Evolutionary conservation across 2,797 vertebrate species (phyloP).

Genomic region (Gorsachius magnificus): DNA sequence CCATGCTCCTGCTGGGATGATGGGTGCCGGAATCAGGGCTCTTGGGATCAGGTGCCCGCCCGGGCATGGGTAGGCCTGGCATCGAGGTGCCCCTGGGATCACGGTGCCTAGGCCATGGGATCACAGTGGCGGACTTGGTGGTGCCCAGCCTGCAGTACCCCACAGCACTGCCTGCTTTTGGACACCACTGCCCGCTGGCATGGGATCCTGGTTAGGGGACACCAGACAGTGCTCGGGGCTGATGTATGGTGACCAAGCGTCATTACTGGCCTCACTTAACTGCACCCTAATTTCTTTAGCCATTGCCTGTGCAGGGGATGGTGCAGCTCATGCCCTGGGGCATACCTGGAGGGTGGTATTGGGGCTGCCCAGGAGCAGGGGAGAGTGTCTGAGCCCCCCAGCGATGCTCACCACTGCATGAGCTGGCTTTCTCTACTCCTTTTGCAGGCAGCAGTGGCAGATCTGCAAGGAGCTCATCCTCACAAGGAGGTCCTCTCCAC

Average conservation of each 20-base stretch:
- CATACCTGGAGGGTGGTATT: no score
- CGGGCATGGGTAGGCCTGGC: neutral
- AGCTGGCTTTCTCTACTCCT: neutral
- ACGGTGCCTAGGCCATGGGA: neutral
- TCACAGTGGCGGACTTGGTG: rapidly evolving
- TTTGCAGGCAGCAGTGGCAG: neutral
- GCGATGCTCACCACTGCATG: rapidly evolving
- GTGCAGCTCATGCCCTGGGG: rapidly evolving
- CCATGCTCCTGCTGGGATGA: neutral
- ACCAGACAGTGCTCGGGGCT: neutral
- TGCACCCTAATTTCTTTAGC: neutral
- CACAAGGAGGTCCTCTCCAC: neutral
- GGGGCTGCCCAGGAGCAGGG: neutral
- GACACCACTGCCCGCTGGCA: neutral
- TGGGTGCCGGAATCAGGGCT: neutral
- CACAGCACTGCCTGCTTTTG: no score
- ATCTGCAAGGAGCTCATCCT: neutral
- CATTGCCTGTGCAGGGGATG: rapidly evolving
- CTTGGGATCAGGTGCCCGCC: neutral
- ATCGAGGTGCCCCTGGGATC: neutral
- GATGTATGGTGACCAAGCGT: neutral
- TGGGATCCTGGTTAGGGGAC: no score
- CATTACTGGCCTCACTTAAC: neutral
- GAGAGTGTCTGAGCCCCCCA: neutral
- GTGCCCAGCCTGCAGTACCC: neutral